Evolutionary conservation across 1,140 invertebrate species (phyloP).

Genomic region (Anthonomus grandis): DNA sequence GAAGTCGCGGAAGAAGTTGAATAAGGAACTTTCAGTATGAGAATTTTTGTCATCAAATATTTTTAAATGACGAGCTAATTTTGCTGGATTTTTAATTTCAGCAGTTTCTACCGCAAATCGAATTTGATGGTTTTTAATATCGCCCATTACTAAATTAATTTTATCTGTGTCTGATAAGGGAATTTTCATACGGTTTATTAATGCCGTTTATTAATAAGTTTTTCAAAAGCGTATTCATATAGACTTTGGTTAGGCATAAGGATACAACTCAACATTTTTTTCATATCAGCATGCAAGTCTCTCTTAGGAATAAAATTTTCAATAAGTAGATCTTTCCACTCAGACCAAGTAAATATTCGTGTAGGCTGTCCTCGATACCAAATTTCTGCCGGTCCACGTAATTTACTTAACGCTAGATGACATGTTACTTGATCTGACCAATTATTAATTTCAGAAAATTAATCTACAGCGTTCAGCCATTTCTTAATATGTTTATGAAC

Average conservation of each 20-base stretch:
- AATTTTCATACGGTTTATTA: constrained; percentile 22
- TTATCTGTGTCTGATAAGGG: constrained; percentile 12
- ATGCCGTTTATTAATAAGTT: constrained; percentile 6
- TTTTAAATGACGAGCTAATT: constrained; percentile 22
- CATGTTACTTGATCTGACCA: constrained; percentile 14
- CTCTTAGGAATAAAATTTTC: constrained; percentile 14
- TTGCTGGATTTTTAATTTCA: constrained; percentile 11
- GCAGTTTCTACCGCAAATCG: constrained; percentile 26
- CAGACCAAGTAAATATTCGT: constrained; percentile 14
- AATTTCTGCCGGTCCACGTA: constrained; percentile 18
- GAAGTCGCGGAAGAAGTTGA: too few species aligned
- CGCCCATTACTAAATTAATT: constrained; percentile 26
- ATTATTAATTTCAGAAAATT: constrained; percentile 19
- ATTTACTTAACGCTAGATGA: constrained; percentile 25
- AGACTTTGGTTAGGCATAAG: constrained; percentile 4
- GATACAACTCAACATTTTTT: constrained; percentile 17
- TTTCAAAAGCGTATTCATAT: constrained; percentile 15
- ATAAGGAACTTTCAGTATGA: too few species aligned
- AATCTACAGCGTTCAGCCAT: constrained; percentile 19
- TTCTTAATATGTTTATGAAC: constrained; percentile 16
- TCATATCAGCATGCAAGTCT: constrained; percentile 11
- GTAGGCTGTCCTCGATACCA: constrained; percentile 23
- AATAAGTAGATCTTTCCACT: constrained; percentile 17
- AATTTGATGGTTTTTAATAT: constrained; percentile 24
- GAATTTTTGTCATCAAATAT: constrained; percentile 15